Evolutionary conservation across 2,888 invertebrate species (phyloP).

Genomic region (Aporophyla lueneburgensis): DNA sequence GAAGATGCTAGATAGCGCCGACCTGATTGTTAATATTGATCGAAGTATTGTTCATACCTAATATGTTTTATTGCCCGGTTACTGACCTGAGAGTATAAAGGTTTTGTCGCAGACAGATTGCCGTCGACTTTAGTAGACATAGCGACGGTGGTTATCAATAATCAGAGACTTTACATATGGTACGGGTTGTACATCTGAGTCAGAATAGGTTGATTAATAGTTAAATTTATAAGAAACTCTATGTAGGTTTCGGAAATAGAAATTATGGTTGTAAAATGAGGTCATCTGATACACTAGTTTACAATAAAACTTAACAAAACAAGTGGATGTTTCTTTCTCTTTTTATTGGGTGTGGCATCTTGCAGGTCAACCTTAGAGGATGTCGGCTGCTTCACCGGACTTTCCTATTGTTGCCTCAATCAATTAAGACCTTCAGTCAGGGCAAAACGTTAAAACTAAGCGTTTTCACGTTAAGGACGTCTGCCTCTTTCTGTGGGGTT

Average conservation of each 20-base stretch:
- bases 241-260: background rate
- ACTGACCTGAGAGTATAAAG: slow-evolving; percentile 25
- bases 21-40: slow-evolving; percentile 49
- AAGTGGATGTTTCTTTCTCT: background rate
- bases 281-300: background rate
- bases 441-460: too few relatives aligned
- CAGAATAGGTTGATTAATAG: slow-evolving; percentile 6
- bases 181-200: background rate
- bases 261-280: background rate
- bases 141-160: slow-evolving; percentile 12
- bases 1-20: slow-evolving; percentile 20
- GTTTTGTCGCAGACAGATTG: slow-evolving; percentile 13
- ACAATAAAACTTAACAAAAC: background rate
- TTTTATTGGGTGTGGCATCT: too few relatives aligned
- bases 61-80: slow-evolving; percentile 29
- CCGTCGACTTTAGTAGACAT: background rate
- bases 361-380: too few relatives aligned
- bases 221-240: background rate
- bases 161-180: slow-evolving; percentile 7
- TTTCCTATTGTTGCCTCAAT: too few relatives aligned
- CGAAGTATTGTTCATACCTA: slow-evolving; percentile 21
- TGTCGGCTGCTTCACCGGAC: too few relatives aligned
- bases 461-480: too few relatives aligned
- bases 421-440: too few relatives aligned
- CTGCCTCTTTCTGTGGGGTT: background rate